Percentiles rank a stretch among this genome's conserved stretches.
phyloP scores from a whole-genome alignment of 2,888 invertebrate genomes.

The Drosophila rubida region DNA sequence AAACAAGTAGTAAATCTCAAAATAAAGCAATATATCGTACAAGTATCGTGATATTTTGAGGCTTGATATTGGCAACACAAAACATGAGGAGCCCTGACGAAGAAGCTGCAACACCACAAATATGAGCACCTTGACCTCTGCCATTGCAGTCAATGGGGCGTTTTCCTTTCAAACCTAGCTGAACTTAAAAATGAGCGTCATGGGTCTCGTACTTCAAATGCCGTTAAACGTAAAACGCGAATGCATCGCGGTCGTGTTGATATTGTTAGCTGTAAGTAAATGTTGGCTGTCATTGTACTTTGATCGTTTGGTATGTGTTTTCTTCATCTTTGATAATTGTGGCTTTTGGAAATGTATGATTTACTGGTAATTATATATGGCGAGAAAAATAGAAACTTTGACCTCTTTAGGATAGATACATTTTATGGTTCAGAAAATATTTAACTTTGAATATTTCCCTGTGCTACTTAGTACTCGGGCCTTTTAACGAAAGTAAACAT shows the following conservation, averaged over 20 bases:
- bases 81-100: slow-evolving; percentile 12
- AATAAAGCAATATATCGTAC: slow-evolving; percentile 20
- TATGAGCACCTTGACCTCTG: slow-evolving; percentile 68
- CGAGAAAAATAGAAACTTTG: slow-evolving; percentile 23
- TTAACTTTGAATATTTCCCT: no score
- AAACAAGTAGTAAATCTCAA: no score
- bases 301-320: slow-evolving; percentile 29
- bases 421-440: neutral
- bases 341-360: slow-evolving; percentile 46
- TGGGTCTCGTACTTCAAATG: slow-evolving; percentile 23
- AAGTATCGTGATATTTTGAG: neutral
- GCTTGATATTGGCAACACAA: slow-evolving; percentile 16
- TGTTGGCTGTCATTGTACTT: slow-evolving; percentile 39
- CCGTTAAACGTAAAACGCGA: slow-evolving; percentile 8
- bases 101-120: slow-evolving; percentile 37
- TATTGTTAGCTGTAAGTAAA: slow-evolving; percentile 58
- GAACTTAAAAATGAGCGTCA: slow-evolving; percentile 61
- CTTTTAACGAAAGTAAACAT: neutral
- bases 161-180: slow-evolving; percentile 59
- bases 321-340: slow-evolving; percentile 30
- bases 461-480: no score
- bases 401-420: slow-evolving; percentile 14
- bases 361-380: slow-evolving; percentile 13
- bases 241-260: slow-evolving; percentile 34
- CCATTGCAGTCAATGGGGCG: slow-evolving; percentile 42